phyloP scores from a whole-genome alignment of 2,113 vertebrate genomes.

The Lagopus muta region DNA sequence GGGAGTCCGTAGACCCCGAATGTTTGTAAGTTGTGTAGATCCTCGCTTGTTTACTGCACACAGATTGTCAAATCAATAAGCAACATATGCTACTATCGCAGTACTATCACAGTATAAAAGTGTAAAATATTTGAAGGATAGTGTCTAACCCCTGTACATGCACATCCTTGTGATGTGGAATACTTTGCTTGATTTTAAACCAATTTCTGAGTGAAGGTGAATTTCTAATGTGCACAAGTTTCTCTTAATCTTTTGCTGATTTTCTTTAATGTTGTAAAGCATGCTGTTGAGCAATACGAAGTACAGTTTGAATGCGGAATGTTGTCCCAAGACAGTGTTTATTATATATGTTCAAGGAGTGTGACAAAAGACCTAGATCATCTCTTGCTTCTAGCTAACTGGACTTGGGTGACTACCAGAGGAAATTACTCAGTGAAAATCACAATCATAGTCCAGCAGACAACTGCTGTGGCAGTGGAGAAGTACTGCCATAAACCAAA shows the following conservation, averaged over 20 bases:
- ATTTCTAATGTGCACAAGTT: background rate
- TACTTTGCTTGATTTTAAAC: background rate
- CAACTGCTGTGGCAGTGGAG: background rate
- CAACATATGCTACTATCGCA: too few relatives aligned
- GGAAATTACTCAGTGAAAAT: background rate
- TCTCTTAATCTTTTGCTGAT: background rate
- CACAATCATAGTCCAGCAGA: background rate
- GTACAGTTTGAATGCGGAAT: background rate
- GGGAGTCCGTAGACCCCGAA: background rate
- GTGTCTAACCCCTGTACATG: background rate
- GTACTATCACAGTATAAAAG: background rate
- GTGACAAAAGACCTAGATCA: background rate
- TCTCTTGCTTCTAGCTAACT: background rate
- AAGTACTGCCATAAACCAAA: background rate
- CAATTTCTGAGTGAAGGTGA: background rate
- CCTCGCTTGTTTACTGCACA: background rate
- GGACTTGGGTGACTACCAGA: background rate
- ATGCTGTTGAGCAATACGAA: background rate
- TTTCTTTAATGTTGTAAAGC: background rate
- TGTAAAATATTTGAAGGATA: background rate
- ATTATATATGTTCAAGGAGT: background rate
- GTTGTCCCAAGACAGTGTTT: background rate
- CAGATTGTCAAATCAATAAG: background rate
- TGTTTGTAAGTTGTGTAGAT: background rate
- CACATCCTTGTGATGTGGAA: background rate